Conservation (phyloP, 2,797 vertebrate genomes). For the Nannoperca australis region DNA sequence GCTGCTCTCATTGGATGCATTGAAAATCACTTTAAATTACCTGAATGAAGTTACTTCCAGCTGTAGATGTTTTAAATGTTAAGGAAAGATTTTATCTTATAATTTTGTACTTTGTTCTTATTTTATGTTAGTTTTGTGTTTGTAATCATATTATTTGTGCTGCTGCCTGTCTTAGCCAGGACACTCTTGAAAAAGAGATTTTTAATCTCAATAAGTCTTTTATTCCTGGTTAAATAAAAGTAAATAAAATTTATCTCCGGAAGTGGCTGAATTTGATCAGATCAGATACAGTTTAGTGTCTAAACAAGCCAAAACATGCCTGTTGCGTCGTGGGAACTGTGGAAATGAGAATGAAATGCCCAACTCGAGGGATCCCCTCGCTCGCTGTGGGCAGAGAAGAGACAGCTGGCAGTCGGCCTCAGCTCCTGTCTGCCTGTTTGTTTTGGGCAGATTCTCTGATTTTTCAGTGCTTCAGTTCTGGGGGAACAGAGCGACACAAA, state of each 20-base stretch:
- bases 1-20: too few species aligned
- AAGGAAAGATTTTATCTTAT: too few species aligned
- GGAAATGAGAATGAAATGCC: constrained; percentile 42
- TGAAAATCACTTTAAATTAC: too few species aligned
- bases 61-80: too few species aligned
- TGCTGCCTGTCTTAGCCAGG: too few species aligned
- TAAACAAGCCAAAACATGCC: constrained; percentile 48
- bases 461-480: constrained; percentile 29
- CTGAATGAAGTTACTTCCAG: too few species aligned
- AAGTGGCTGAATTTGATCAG: constrained; percentile 29
- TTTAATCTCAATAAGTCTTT: too few species aligned
- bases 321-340: constrained; percentile 43
- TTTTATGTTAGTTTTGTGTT: too few species aligned
- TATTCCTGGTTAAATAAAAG: too few species aligned
- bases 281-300: constrained; percentile 44
- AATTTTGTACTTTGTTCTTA: too few species aligned
- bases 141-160: too few species aligned
- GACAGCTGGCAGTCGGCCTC: constrained; percentile 45
- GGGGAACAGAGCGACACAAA: background rate
- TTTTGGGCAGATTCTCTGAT: constrained; percentile 47
- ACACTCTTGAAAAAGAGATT: too few species aligned
- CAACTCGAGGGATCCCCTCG: constrained; percentile 34
- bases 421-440: constrained; percentile 27
- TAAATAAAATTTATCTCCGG: constrained; percentile 1
- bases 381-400: constrained; percentile 38